Percentiles rank a stretch among this genome's conserved stretches.
Conservation (phyloP, 2,888 invertebrate species). For the Platycheirus rosarum region DNA sequence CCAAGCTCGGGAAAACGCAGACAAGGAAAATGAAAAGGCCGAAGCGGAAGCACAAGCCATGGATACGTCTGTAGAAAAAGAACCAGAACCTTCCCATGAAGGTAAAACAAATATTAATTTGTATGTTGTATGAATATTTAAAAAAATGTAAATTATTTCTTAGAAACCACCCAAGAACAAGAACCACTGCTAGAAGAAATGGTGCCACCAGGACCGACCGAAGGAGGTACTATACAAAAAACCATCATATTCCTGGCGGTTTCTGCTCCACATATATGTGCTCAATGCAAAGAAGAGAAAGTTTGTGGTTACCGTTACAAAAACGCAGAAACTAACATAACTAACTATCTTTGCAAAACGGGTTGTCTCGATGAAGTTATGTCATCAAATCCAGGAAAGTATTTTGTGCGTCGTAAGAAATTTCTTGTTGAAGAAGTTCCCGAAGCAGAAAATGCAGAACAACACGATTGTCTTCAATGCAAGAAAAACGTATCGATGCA, state of each 20-base stretch:
- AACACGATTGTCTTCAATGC: slow-evolving; percentile 83
- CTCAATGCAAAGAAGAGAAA: slow-evolving; percentile 78
- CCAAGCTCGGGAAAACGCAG: slow-evolving; percentile 81
- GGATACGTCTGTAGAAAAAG: slow-evolving; percentile 48
- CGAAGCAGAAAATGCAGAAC: slow-evolving; percentile 76
- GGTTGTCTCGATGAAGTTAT: slow-evolving; percentile 84
- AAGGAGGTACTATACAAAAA: slow-evolving; percentile 79
- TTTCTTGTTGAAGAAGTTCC: slow-evolving; percentile 83
- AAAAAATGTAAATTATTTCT: slow-evolving; percentile 77
- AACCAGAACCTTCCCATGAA: slow-evolving; percentile 73
- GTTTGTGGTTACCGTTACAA: slow-evolving; percentile 80
- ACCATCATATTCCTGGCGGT: slow-evolving; percentile 80
- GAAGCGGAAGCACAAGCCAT: slow-evolving; percentile 29
- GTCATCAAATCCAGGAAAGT: slow-evolving; percentile 84
- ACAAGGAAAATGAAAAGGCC: slow-evolving; percentile 76
- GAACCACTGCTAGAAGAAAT: slow-evolving; percentile 83
- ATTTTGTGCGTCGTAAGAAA: slow-evolving; percentile 84
- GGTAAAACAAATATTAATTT: slow-evolving; percentile 83
- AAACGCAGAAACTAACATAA: slow-evolving; percentile 83
- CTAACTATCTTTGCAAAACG: slow-evolving; percentile 84
- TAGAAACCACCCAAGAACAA: slow-evolving; percentile 82
- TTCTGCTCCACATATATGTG: slow-evolving; percentile 77
- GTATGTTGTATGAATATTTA: not conserved
- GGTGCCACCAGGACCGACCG: slow-evolving; percentile 76
- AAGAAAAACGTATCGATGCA: slow-evolving; percentile 83